A percentile compares a stretch with the other conserved stretches of the same genome.
phyloP scores from a whole-genome alignment of 2,888 invertebrate genomes.

The Seira musarum region DNA sequence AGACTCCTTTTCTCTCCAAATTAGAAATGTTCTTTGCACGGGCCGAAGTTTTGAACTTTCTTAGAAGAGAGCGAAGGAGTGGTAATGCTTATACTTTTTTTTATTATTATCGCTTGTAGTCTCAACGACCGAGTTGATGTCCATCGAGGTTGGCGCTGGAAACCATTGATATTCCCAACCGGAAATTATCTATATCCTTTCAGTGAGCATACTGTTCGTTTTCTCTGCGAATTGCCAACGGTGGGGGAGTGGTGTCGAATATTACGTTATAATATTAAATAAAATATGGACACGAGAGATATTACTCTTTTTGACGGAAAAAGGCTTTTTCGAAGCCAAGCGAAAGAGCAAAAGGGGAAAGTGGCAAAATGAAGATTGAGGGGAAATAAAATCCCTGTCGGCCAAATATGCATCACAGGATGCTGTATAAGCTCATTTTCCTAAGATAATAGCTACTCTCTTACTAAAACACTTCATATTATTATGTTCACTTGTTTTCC shows the following conservation, averaged over 20 bases:
- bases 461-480: constrained; percentile 43
- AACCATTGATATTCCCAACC: constrained; percentile 57
- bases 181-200: constrained; percentile 60
- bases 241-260: constrained; percentile 18
- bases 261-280: constrained; percentile 18
- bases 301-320: not conserved
- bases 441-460: constrained; percentile 30
- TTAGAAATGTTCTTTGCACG: not conserved
- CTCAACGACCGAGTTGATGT: constrained; percentile 44
- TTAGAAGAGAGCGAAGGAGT: not conserved
- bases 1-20: not conserved
- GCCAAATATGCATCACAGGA: constrained; percentile 50
- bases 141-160: constrained; percentile 45
- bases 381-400: constrained; percentile 55
- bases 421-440: constrained; percentile 47
- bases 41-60: not conserved
- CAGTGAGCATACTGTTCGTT: constrained; percentile 23
- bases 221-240: constrained; percentile 38
- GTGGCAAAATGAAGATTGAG: constrained; percentile 22
- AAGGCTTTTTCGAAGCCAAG: not conserved
- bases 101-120: constrained; percentile 28
- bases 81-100: not conserved
- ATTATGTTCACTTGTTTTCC: constrained; percentile 45
- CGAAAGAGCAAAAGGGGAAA: constrained; percentile 11
- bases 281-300: constrained; percentile 1